phyloP scores from a whole-genome alignment of 2,113 vertebrate genomes.

The Pterocles burchelli region DNA sequence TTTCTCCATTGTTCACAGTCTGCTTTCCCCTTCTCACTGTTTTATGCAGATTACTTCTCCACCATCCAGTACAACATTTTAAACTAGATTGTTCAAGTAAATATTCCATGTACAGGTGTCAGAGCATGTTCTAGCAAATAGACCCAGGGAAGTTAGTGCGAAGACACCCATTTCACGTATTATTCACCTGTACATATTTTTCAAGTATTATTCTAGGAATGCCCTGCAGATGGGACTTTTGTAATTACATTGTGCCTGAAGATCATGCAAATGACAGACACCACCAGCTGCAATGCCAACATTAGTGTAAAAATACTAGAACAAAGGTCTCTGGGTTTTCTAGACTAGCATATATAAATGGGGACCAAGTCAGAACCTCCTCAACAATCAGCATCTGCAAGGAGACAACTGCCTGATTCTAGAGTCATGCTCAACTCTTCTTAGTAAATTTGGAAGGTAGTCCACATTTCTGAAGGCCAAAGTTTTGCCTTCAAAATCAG shows the following conservation, averaged over 20 bases:
- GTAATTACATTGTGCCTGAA: background rate
- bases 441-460: background rate
- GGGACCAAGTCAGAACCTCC: background rate
- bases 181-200: background rate
- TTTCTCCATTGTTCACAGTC: background rate
- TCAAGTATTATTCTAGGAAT: background rate
- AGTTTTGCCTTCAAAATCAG: background rate
- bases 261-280: background rate
- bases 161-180: background rate
- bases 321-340: background rate
- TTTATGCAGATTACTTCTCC: background rate
- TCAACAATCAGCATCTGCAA: background rate
- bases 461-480: background rate
- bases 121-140: background rate
- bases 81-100: background rate
- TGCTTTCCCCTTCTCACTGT: background rate
- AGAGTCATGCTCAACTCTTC: background rate
- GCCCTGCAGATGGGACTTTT: background rate
- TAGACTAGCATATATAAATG: background rate
- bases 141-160: background rate
- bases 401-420: background rate
- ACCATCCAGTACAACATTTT: background rate
- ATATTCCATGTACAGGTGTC: background rate
- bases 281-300: background rate
- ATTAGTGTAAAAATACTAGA: background rate